Evolutionary conservation across 2,113 vertebrate genomes (phyloP).

Genomic region (Craseonycteris thonglongyai): DNA sequence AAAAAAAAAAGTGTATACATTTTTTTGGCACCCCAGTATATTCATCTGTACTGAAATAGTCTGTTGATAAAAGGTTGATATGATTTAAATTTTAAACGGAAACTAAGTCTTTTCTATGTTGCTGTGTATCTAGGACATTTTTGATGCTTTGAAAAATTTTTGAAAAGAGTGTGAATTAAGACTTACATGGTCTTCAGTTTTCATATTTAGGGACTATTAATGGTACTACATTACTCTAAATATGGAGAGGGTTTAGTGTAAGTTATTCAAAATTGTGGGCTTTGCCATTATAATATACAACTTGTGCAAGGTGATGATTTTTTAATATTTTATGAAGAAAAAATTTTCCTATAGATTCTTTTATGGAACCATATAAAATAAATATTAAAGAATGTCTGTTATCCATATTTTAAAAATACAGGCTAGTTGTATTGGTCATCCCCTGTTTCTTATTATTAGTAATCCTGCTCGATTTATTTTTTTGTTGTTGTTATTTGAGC

Average conservation of each 20-base stretch:
- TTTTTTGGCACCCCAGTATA: no score
- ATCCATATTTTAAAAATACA: not conserved
- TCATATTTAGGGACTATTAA: not conserved
- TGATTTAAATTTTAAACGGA: constrained; percentile 18
- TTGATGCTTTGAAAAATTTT: not conserved
- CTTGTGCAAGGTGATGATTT: not conserved
- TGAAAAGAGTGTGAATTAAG: not conserved
- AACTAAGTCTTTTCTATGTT: not conserved
- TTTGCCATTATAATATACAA: not conserved
- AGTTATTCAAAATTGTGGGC: not conserved
- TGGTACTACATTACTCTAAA: not conserved
- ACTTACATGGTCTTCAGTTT: not conserved
- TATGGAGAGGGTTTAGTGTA: not conserved
- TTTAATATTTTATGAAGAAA: not conserved
- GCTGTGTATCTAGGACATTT: not conserved
- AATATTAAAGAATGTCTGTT: not conserved
- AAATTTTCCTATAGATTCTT: not conserved
- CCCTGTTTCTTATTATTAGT: not conserved
- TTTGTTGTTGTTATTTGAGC: not conserved
- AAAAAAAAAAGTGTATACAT: no score
- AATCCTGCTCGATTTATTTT: not conserved
- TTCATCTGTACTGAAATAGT: not conserved
- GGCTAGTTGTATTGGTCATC: not conserved
- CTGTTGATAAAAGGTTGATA: not conserved
- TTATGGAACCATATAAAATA: not conserved